Base-by-base conservation (phyloP, 1,140 invertebrate species). In the Megathymus violae region DNA sequence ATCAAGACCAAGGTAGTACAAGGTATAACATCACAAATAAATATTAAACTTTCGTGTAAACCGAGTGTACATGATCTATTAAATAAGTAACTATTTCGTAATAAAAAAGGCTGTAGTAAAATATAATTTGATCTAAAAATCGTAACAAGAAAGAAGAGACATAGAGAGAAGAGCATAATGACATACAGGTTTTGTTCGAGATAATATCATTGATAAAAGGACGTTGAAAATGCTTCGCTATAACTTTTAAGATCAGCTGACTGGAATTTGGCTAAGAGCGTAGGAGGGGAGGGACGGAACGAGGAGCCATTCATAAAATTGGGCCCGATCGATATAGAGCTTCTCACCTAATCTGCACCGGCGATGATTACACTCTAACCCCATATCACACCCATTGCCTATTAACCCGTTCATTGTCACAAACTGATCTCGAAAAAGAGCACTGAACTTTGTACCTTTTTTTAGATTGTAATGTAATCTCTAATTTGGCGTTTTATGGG, bases 231-330 rank as follows among this genome's bases (percentile, higher is more conserved):
- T 44, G 41, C 52, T 34, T 25, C 34, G 52, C 52, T 58, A 58
- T 58, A 25, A 43, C 63, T 43, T 60, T 36, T 44, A 34, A 60
- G 58, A 65, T 65, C 63, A 60, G 56, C 63, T 65, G 54, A 52
- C 47, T 59, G 46, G 58, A 59, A 65, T 65, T 65, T 41, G 41
- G 40, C 52, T 58, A 58, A 58, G 52, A 44, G 19, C 52, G 44
- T n/a, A 19, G 43, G 41, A 34, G 40, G 40, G 48, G 13, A 36
- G 47, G 48, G 50, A 58, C 40, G 50, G 62, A 66, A 51, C 64
- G 64, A 46, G 44, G 70, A 69, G 71, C 75, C 84, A 87, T 87
- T 87, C 84, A 87, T 83, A 85, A 83, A 83, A 85, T 80, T 74
- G 67, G 78, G 67, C 68, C 47, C 69, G 84, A 85, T 87, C 84